Evolutionary conservation across 2,797 vertebrate genomes (phyloP).

Genomic region (Microctenopoma stevenorrisi): DNA sequence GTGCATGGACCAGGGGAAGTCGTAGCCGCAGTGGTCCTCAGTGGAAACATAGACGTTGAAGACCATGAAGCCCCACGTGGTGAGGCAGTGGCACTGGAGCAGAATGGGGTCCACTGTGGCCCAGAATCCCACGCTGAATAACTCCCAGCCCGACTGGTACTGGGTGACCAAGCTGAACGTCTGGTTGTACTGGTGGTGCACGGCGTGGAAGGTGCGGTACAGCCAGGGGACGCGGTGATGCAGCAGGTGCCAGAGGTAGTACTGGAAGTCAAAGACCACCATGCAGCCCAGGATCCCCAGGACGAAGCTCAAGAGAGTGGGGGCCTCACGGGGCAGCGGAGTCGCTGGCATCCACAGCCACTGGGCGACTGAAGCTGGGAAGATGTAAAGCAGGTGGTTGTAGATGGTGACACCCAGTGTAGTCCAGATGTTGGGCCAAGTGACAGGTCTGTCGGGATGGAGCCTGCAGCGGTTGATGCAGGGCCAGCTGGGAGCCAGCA

Average conservation of each 20-base stretch:
- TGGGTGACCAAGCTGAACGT: constrained; percentile 87
- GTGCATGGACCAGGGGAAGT: constrained; percentile 86
- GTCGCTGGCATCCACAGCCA: constrained; percentile 86
- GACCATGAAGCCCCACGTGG: constrained; percentile 86
- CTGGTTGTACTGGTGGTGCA: constrained; percentile 86
- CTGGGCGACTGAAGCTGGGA: constrained; percentile 83
- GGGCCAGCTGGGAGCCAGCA: constrained; percentile 83
- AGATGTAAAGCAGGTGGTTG: constrained; percentile 86
- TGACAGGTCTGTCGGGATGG: constrained; percentile 78
- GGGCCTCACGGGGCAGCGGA: constrained; percentile 80
- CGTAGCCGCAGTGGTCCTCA: constrained; percentile 88
- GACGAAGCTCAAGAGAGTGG: constrained; percentile 79
- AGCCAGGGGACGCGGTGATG: constrained; percentile 86
- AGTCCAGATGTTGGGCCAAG: constrained; percentile 78
- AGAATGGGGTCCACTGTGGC: constrained; percentile 84
- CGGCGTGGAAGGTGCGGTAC: constrained; percentile 86
- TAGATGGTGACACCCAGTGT: constrained; percentile 81
- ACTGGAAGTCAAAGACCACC: constrained; percentile 87
- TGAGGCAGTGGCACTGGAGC: constrained; percentile 86
- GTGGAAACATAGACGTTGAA: constrained; percentile 86
- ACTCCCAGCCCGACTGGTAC: constrained; percentile 86
- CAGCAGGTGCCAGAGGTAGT: constrained; percentile 87
- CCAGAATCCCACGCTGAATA: constrained; percentile 87
- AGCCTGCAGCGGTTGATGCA: constrained; percentile 82
- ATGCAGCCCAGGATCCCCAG: constrained; percentile 85